Evolutionary conservation across 2,113 vertebrate genomes (phyloP).

Genomic region (Daubentonia madagascariensis): DNA sequence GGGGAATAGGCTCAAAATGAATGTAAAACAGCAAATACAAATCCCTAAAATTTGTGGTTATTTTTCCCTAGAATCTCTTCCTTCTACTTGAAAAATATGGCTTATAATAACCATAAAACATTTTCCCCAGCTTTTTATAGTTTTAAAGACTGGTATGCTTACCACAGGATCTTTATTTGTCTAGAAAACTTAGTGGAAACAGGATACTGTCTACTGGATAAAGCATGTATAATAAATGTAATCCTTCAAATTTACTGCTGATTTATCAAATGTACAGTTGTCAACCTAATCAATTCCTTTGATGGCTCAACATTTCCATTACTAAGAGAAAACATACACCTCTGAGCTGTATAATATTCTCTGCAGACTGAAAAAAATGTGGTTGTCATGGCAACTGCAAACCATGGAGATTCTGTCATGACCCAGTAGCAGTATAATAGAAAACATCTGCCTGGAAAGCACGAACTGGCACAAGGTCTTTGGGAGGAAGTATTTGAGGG

Average conservation of each 20-base stretch:
- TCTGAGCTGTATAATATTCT: conserved; percentile 77
- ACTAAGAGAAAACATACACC: conserved; percentile 63
- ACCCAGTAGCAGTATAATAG: conserved; percentile 76
- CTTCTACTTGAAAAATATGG: not conserved
- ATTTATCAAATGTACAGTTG: conserved; percentile 42
- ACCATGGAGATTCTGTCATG: conserved; percentile 70
- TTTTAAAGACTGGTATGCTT: conserved; percentile 46
- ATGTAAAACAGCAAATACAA: not conserved
- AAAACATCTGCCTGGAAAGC: conserved; percentile 80
- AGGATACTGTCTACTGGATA: not conserved
- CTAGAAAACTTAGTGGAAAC: conserved; percentile 58
- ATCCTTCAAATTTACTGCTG: not conserved
- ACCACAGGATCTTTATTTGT: conserved; percentile 9
- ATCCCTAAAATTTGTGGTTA: conserved; percentile 5
- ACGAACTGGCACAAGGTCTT: conserved; percentile 50
- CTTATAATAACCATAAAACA: not conserved
- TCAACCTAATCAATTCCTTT: conserved; percentile 63
- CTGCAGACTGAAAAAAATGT: conserved; percentile 74
- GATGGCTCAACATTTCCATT: conserved; percentile 65
- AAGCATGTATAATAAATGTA: not conserved
- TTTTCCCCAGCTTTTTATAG: conserved; percentile 26
- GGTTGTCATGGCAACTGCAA: conserved; percentile 83
- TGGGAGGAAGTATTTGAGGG: conserved; percentile 50
- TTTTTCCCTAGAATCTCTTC: not conserved
- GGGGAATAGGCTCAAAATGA: not conserved